Evolutionary conservation across 1,140 invertebrate genomes (phyloP).

Genomic region (Hycleus phaleratus): DNA sequence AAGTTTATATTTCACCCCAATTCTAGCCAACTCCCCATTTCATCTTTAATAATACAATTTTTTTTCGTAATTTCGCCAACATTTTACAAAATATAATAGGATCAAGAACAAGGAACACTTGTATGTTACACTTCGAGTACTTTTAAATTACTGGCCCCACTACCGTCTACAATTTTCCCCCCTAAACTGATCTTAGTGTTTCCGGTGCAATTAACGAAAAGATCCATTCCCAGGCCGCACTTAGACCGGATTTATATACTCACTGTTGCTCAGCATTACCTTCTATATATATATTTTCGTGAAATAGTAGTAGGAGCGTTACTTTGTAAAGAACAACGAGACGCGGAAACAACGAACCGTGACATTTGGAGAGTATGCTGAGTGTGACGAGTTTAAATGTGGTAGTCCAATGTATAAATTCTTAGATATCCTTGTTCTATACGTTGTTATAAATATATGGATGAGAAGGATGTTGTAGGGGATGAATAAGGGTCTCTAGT

Average conservation of each 20-base stretch:
- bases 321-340: conserved; percentile 9
- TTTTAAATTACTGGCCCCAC: background rate
- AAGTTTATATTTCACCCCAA: conserved; percentile 29
- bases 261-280: too few relatives aligned
- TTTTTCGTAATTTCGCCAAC: too few relatives aligned
- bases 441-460: too few relatives aligned
- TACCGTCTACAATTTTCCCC: background rate
- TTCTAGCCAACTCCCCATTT: too few relatives aligned
- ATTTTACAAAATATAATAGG: conserved; percentile 2
- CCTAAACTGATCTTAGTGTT: background rate
- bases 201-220: conserved; percentile 11
- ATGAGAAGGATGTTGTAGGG: too few relatives aligned
- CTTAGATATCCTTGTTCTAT: too few relatives aligned
- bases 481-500: too few relatives aligned
- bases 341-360: conserved; percentile 14
- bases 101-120: background rate
- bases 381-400: conserved; percentile 4
- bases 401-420: too few relatives aligned
- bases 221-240: conserved; percentile 9
- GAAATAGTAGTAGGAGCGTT: conserved; percentile 1
- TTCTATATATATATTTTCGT: too few relatives aligned
- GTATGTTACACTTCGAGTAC: conserved; percentile 1
- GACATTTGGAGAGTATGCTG: conserved; percentile 12
- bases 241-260: conserved; percentile 6
- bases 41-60: too few relatives aligned